These are phyloP conservation scores for Peromyscus leucopus DNA, from an alignment of 2,113 vertebrate genomes.

Conservation along the genomic window DNA sequence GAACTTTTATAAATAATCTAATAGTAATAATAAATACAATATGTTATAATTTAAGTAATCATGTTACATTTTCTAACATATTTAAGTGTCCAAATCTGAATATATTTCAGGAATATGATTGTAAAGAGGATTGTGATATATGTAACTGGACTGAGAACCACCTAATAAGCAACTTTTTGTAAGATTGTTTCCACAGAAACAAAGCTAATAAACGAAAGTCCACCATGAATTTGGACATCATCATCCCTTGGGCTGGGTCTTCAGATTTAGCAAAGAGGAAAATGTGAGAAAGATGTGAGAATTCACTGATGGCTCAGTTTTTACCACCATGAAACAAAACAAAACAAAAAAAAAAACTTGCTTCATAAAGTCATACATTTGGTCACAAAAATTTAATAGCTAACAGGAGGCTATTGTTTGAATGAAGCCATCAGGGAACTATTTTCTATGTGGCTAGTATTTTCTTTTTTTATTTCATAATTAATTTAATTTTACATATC, in stretches of 20 bases:
- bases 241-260: not conserved
- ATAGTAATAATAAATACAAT: not conserved
- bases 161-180: not conserved
- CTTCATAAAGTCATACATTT: not conserved
- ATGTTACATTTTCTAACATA: not conserved
- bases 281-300: not conserved
- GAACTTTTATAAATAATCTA: not conserved
- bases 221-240: not conserved
- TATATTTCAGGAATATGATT: not conserved
- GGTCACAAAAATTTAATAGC: not conserved
- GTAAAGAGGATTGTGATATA: not conserved
- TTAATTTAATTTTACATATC: no score
- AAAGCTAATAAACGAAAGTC: not conserved
- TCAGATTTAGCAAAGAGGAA: not conserved
- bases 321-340: not conserved
- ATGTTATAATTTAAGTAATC: not conserved
- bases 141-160: not conserved
- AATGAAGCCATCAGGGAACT: not conserved
- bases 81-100: not conserved
- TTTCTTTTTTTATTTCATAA: no score
- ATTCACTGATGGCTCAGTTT: not conserved
- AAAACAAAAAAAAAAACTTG: not conserved
- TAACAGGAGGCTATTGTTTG: not conserved
- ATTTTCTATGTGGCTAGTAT: not conserved
- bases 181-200: not conserved